Conservation (phyloP, 2,888 invertebrate species). For the Malthinus seriepunctatus region DNA sequence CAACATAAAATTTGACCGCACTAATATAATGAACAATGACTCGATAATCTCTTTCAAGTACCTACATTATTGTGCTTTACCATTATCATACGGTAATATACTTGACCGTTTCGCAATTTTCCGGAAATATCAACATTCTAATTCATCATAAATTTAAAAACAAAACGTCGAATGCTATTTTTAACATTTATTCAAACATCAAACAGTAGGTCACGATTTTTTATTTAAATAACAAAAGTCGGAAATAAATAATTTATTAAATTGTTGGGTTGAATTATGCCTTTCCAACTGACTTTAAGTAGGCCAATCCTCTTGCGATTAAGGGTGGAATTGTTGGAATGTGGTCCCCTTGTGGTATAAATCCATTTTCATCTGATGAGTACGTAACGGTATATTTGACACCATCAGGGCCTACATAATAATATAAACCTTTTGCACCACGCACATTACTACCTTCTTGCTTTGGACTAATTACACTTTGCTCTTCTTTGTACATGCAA, state of each 20-base stretch:
- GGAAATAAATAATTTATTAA: too few relatives aligned
- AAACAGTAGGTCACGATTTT: too few relatives aligned
- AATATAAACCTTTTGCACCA: slow-evolving; percentile 66
- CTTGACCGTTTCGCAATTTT: slow-evolving; percentile 1
- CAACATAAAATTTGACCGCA: background rate
- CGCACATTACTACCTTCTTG: slow-evolving; percentile 62
- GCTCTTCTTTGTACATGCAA: slow-evolving; percentile 59
- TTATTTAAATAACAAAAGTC: too few relatives aligned
- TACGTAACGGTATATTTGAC: slow-evolving; percentile 62
- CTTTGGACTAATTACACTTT: slow-evolving; percentile 62
- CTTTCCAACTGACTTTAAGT: slow-evolving; percentile 12
- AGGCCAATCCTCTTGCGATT: slow-evolving; percentile 40
- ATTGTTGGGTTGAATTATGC: background rate
- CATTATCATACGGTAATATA: slow-evolving; percentile 2
- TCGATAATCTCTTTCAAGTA: background rate
- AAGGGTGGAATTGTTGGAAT: slow-evolving; percentile 48
- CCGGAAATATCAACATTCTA: background rate
- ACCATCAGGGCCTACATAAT: slow-evolving; percentile 69
- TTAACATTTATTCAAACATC: too few relatives aligned
- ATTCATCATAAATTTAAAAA: background rate
- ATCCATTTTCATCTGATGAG: slow-evolving; percentile 65
- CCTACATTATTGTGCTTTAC: background rate
- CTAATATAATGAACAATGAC: slow-evolving; percentile 1
- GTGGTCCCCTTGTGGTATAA: slow-evolving; percentile 60
- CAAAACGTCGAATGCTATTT: too few relatives aligned